Conservation (phyloP, 2,113 vertebrate genomes). For the Poecile atricapillus region DNA sequence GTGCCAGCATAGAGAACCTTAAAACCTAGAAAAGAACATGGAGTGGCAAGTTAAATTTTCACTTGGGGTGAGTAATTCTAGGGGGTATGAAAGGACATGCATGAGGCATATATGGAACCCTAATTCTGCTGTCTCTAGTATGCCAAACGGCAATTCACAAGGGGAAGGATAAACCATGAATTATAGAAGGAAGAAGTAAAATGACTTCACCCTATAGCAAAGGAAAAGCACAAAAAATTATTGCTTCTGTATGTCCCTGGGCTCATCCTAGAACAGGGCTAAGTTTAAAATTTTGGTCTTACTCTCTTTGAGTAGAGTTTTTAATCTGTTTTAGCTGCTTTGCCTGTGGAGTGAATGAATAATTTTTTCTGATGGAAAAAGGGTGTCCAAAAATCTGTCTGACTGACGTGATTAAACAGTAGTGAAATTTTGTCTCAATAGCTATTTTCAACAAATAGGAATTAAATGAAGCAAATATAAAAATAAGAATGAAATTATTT, state of each 20-base stretch:
- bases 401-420: constrained; percentile 33
- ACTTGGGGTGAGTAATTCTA: background rate
- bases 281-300: background rate
- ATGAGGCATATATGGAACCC: background rate
- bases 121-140: background rate
- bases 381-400: background rate
- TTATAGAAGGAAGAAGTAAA: background rate
- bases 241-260: background rate
- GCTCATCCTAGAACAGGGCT: background rate
- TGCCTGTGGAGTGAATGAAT: constrained; percentile 23
- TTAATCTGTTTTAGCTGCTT: constrained; percentile 34
- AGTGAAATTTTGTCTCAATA: constrained; percentile 36
- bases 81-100: background rate
- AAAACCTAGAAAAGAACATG: background rate
- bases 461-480: constrained; percentile 1
- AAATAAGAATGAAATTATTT: constrained; percentile 19
- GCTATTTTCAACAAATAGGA: constrained; percentile 1
- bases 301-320: background rate
- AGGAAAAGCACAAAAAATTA: background rate
- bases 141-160: background rate
- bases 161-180: background rate
- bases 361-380: constrained; percentile 20
- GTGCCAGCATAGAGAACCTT: background rate
- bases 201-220: background rate
- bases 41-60: background rate